A percentile compares a stretch with the other conserved stretches of the same genome.
Evolutionary conservation across 2,113 vertebrate species (phyloP).

Genomic region (Rhineura floridana): DNA sequence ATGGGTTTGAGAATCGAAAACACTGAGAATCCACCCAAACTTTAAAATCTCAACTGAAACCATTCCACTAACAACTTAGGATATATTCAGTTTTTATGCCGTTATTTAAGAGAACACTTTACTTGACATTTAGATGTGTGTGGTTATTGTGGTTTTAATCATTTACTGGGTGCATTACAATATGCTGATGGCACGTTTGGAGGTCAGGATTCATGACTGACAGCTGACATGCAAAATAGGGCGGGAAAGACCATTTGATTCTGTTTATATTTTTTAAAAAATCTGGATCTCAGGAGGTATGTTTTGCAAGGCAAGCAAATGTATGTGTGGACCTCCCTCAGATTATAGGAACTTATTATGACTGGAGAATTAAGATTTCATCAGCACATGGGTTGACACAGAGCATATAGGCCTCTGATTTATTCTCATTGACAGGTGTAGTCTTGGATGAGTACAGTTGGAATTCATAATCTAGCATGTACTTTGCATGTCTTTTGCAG

Average conservation of each 20-base stretch:
- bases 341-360: not conserved
- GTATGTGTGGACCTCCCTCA: not conserved
- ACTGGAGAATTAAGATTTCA: not conserved
- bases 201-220: not conserved
- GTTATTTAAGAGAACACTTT: not conserved
- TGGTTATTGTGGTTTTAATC: too few relatives aligned
- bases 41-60: not conserved
- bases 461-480: not conserved
- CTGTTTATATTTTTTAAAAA: not conserved
- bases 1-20: not conserved
- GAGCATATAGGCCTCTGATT: not conserved
- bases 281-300: not conserved
- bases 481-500: not conserved
- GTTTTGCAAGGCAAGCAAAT: not conserved
- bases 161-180: not conserved
- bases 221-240: not conserved
- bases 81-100: not conserved
- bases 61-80: not conserved
- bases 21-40: not conserved
- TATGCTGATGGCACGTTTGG: not conserved
- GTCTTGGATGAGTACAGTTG: not conserved
- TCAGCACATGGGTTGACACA: not conserved
- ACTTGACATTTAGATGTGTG: not conserved
- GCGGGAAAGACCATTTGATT: too few relatives aligned
- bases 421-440: too few relatives aligned